A percentile compares a stretch with the other conserved stretches of the same genome.
phyloP scores from a whole-genome alignment of 2,113 vertebrate species.

The Pteropus alecto region DNA sequence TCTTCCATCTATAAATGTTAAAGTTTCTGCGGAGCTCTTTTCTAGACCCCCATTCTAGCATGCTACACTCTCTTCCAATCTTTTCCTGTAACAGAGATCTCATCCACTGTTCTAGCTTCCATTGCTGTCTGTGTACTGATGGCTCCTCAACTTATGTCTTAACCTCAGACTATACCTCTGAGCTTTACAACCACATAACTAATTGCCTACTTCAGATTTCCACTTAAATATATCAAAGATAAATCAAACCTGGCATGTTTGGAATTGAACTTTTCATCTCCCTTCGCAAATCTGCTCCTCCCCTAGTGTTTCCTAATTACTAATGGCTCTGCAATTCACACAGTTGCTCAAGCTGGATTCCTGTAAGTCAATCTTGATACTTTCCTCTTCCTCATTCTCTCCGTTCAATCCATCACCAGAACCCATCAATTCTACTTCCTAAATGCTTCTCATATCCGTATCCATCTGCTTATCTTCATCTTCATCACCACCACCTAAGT shows the following conservation, averaged over 20 bases:
- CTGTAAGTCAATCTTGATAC: background rate
- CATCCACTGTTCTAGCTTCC: background rate
- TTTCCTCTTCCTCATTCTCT: background rate
- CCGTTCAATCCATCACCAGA: background rate
- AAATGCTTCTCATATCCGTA: background rate
- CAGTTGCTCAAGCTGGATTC: background rate
- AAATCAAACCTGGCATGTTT: background rate
- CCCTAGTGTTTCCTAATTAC: background rate
- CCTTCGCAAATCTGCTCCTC: background rate
- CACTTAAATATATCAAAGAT: background rate
- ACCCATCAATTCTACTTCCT: background rate
- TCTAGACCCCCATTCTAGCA: background rate
- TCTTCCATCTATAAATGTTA: background rate
- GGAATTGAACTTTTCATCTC: constrained; percentile 22
- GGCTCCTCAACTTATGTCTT: background rate
- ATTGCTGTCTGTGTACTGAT: background rate
- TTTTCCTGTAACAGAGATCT: background rate
- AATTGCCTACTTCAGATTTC: background rate
- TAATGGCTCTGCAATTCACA: background rate
- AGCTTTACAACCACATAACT: background rate
- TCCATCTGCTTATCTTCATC: background rate
- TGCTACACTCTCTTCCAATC: background rate
- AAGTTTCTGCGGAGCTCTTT: background rate
- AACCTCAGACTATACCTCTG: background rate
- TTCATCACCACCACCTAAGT: background rate